phyloP scores from a whole-genome alignment of 2,888 invertebrate genomes.

The Trisateles emortualis region DNA sequence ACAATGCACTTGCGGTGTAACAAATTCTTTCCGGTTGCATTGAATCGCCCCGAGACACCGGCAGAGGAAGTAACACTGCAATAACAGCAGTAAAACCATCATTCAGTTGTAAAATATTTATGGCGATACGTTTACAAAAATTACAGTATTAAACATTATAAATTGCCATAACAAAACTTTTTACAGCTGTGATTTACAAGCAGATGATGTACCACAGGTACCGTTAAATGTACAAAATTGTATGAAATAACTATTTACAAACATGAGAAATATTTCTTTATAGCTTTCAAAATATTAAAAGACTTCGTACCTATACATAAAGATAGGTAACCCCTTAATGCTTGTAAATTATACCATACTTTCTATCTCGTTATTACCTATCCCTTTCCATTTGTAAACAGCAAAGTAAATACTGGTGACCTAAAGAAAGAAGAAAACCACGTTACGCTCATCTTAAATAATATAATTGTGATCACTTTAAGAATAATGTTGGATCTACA shows the following conservation, averaged over 20 bases:
- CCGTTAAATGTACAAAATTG: slow-evolving; percentile 16
- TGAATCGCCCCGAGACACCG: slow-evolving; percentile 49
- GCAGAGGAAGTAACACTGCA: slow-evolving; percentile 67
- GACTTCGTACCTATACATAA: too few species aligned
- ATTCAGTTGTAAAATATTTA: slow-evolving; percentile 73
- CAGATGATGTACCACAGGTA: slow-evolving; percentile 36
- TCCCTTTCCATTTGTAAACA: too few species aligned
- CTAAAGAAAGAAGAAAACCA: too few species aligned
- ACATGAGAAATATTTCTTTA: neutral
- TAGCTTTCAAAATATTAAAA: too few species aligned
- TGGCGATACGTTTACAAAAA: slow-evolving; percentile 57
- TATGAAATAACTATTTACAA: slow-evolving; percentile 24
- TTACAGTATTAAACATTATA: slow-evolving; percentile 59
- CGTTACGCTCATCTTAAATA: too few species aligned
- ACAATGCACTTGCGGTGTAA: slow-evolving; percentile 57
- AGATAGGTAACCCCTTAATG: too few species aligned
- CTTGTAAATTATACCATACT: too few species aligned
- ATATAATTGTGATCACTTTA: too few species aligned
- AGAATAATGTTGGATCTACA: too few species aligned
- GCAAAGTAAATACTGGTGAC: too few species aligned
- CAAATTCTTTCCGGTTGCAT: slow-evolving; percentile 70
- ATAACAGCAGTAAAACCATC: slow-evolving; percentile 63
- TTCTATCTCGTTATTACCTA: too few species aligned
- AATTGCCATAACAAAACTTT: slow-evolving; percentile 64
- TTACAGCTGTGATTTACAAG: slow-evolving; percentile 59